These are phyloP conservation scores for Hemistola chrysoprasaria DNA, from an alignment of 2,888 invertebrate species.

Conservation along the genomic window DNA sequence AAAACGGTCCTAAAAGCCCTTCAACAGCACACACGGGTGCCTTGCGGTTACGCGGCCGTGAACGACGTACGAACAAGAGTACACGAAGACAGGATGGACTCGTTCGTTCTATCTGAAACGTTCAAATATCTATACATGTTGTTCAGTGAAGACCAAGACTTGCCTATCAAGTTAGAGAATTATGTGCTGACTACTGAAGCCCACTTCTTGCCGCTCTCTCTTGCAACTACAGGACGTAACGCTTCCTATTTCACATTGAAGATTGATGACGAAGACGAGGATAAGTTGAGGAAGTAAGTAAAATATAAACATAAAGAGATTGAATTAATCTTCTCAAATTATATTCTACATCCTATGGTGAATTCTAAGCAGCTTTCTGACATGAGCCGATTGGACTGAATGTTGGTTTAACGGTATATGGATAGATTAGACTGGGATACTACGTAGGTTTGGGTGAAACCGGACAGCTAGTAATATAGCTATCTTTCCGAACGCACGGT, in stretches of 20 bases:
- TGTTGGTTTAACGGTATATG: too few relatives aligned
- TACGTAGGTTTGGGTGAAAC: too few relatives aligned
- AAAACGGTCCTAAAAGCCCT: conserved; percentile 93
- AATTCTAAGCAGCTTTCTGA: too few relatives aligned
- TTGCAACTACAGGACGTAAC: conserved; percentile 85
- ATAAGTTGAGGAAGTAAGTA: conserved; percentile 68
- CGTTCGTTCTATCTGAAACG: conserved; percentile 98
- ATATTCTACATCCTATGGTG: too few relatives aligned
- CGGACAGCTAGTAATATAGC: too few relatives aligned
- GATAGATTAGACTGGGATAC: too few relatives aligned
- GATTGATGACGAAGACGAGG: conserved; percentile 70
- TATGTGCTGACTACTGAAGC: conserved; percentile 97
- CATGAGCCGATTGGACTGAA: too few relatives aligned
- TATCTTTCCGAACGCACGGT: too few relatives aligned
- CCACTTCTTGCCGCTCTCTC: conserved; percentile 94
- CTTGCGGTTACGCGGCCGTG: conserved; percentile 98
- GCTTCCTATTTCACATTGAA: conserved; percentile 66
- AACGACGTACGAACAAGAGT: conserved; percentile 95
- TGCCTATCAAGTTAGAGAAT: conserved; percentile 91
- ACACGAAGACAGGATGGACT: conserved; percentile 99
- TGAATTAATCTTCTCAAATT: too few relatives aligned
- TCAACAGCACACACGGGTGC: conserved; percentile 95
- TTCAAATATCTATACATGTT: conserved; percentile 98
- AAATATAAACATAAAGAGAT: too few relatives aligned
- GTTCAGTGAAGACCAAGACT: conserved; percentile 92